These are phyloP conservation scores for Hyperoplus lanceolatus DNA, from an alignment of 2,797 vertebrate species.

Conservation along the genomic window DNA sequence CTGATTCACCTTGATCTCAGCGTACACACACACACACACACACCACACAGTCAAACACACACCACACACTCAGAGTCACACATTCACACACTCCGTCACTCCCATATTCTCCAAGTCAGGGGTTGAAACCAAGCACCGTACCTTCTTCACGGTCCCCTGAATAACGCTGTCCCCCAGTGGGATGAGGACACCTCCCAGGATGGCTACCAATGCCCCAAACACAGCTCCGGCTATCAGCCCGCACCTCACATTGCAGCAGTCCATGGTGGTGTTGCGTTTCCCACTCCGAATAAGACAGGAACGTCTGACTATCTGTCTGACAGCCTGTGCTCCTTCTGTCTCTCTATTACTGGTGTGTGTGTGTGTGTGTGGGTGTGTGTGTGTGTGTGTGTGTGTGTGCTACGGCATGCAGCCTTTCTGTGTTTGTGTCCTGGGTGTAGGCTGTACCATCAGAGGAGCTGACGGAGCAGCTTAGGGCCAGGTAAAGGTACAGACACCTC, in stretches of 20 bases:
- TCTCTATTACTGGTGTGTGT: slow-evolving; percentile 37
- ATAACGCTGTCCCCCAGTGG: slow-evolving; percentile 89
- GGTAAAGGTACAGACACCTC: slow-evolving; percentile 68
- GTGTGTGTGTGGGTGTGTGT: slow-evolving; percentile 46
- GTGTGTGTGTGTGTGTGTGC: slow-evolving; percentile 54
- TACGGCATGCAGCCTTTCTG: slow-evolving; percentile 49
- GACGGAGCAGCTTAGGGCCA: slow-evolving; percentile 63
- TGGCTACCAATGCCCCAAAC: slow-evolving; percentile 85
- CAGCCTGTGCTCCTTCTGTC: slow-evolving; percentile 69
- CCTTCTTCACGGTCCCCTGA: slow-evolving; percentile 87
- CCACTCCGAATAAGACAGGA: slow-evolving; percentile 42
- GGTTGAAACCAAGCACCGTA: slow-evolving; percentile 72
- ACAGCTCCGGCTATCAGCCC: slow-evolving; percentile 85
- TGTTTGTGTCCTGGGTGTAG: slow-evolving; percentile 51
- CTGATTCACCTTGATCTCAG: slow-evolving; percentile 78
- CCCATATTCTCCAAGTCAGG: slow-evolving; percentile 33
- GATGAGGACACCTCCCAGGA: slow-evolving; percentile 91
- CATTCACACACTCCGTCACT: slow-evolving; percentile 37
- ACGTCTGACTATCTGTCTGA: slow-evolving; percentile 50
- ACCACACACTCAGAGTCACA: not conserved
- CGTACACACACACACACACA: slow-evolving; percentile 4
- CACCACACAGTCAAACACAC: slow-evolving; percentile 24
- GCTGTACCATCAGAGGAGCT: slow-evolving; percentile 55
- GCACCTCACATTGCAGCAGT: slow-evolving; percentile 73
- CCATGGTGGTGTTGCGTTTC: slow-evolving; percentile 72